phyloP scores from a whole-genome alignment of 2,113 vertebrate genomes.

The Mus musculus region GRCm39 chr1:185261001-185261500 shows the following conservation, averaged over 20 bases:
- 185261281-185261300: not conserved
- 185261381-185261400: not conserved
- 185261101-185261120: not conserved
- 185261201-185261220: not conserved
- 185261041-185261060: not conserved
- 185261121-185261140: not conserved
- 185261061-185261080: not conserved
- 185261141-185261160: not conserved
- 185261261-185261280: not conserved
- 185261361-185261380: not conserved
- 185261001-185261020: not conserved
- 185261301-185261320: not conserved
- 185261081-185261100: not conserved
- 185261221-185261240: not conserved
- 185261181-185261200: not conserved
- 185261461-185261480: not conserved
- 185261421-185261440: not conserved
- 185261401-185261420: not conserved
- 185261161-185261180: not conserved
- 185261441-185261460: not conserved
- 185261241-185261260: not conserved
- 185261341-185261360: not conserved
- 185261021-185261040: not conserved
- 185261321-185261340: not conserved
- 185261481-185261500: not conserved